Conservation (phyloP, 2,113 vertebrate species). For the Sinocyclocheilus maitianheensis region DNA sequence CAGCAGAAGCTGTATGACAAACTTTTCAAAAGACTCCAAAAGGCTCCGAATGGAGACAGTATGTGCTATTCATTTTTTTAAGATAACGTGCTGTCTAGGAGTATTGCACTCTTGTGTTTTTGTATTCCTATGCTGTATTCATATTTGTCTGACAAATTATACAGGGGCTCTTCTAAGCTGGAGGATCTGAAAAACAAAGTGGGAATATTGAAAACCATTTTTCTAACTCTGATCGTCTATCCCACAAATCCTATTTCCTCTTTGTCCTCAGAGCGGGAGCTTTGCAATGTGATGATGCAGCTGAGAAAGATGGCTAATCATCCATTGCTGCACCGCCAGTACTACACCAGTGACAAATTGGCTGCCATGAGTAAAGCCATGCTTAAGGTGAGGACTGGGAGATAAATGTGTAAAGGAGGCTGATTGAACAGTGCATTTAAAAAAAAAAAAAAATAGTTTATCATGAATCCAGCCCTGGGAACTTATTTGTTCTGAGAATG, state of each 20-base stretch:
- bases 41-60: conserved; percentile 74
- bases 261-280: conserved; percentile 78
- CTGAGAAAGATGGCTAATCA: conserved; percentile 98
- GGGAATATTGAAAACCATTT: not conserved
- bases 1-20: conserved; percentile 84
- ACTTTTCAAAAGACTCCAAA: conserved; percentile 84
- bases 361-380: conserved; percentile 89
- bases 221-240: not conserved
- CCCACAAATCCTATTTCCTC: not conserved
- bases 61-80: conserved; percentile 38
- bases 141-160: not conserved
- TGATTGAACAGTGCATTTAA: not conserved
- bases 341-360: conserved; percentile 89
- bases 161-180: not conserved
- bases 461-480: not conserved
- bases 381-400: conserved; percentile 82
- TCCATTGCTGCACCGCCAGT: conserved; percentile 91
- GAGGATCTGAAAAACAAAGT: not conserved
- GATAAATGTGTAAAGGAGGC: not conserved
- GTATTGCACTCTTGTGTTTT: not conserved
- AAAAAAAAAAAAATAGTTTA: not conserved
- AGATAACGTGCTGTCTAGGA: not conserved
- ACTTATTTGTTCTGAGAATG: not conserved
- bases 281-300: conserved; percentile 96
- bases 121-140: not conserved